Percentiles rank a stretch among this genome's conserved stretches.
phyloP scores from a whole-genome alignment of 2,797 vertebrate species.

The Lepilemur septentrionalis region DNA sequence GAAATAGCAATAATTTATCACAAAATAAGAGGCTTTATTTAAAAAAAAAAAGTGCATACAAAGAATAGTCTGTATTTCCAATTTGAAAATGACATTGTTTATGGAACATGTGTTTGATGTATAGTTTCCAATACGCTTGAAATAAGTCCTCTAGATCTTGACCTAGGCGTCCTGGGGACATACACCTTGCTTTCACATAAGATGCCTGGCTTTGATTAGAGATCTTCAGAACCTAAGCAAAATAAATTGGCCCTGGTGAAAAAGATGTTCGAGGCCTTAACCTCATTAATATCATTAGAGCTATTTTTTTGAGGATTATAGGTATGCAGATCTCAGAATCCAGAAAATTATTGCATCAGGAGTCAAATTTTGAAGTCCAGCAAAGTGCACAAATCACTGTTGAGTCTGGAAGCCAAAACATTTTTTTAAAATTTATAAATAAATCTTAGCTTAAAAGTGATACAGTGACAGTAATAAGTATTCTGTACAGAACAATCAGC shows the following conservation, averaged over 20 bases:
- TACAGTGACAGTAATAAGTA: not conserved
- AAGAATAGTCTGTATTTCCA: not conserved
- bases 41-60: not conserved
- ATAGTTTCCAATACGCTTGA: not conserved
- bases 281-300: not conserved
- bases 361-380: not conserved
- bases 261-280: not conserved
- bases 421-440: constrained; percentile 38
- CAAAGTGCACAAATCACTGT: not conserved
- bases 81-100: not conserved
- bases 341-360: not conserved
- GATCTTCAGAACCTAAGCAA: constrained; percentile 18
- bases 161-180: not conserved
- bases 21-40: not conserved
- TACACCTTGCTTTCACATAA: not conserved
- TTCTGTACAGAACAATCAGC: not conserved
- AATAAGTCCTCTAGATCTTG: constrained; percentile 6
- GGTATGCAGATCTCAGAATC: not conserved
- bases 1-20: not conserved
- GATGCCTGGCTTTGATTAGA: constrained; percentile 29
- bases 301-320: not conserved
- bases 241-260: not conserved
- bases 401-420: not conserved
- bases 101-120: not conserved
- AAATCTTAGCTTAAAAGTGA: not conserved